phyloP scores from a whole-genome alignment of 2,888 invertebrate genomes.

The Cerastoderma edule region DNA sequence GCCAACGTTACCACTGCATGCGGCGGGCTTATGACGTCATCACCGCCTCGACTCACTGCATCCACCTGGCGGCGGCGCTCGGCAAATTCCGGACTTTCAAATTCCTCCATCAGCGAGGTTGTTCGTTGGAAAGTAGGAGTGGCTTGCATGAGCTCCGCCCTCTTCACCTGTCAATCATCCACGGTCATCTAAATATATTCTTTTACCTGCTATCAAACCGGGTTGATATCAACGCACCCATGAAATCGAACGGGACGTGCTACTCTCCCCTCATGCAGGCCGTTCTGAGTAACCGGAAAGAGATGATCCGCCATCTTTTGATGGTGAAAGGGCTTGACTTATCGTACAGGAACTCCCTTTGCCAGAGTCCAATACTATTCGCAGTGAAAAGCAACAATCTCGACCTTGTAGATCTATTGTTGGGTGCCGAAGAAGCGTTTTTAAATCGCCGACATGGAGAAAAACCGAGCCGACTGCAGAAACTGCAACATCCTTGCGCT shows the following conservation, averaged over 20 bases:
- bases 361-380: constrained; percentile 54
- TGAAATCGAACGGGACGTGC: constrained; percentile 51
- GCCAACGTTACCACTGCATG: constrained; percentile 58
- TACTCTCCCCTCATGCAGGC: constrained; percentile 59
- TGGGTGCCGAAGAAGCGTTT: constrained; percentile 48
- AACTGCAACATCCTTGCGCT: constrained; percentile 55
- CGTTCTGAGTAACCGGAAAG: constrained; percentile 46
- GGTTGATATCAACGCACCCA: constrained; percentile 52
- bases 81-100: constrained; percentile 54
- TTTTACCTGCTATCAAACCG: constrained; percentile 52
- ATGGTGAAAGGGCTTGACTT: constrained; percentile 46
- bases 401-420: constrained; percentile 48
- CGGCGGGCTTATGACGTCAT: constrained; percentile 45
- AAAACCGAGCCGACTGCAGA: neutral
- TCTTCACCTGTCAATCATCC: constrained; percentile 50
- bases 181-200: constrained; percentile 59
- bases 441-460: constrained; percentile 11
- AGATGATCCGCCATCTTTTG: constrained; percentile 55
- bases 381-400: constrained; percentile 57
- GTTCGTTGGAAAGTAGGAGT: constrained; percentile 51
- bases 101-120: constrained; percentile 47
- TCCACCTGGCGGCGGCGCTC: constrained; percentile 46
- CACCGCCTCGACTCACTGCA: constrained; percentile 43
- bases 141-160: constrained; percentile 57
- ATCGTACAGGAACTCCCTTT: constrained; percentile 51